These are phyloP conservation scores for Lophochroa leadbeateri DNA, from an alignment of 2,113 vertebrate genomes.

Conservation along the genomic window DNA sequence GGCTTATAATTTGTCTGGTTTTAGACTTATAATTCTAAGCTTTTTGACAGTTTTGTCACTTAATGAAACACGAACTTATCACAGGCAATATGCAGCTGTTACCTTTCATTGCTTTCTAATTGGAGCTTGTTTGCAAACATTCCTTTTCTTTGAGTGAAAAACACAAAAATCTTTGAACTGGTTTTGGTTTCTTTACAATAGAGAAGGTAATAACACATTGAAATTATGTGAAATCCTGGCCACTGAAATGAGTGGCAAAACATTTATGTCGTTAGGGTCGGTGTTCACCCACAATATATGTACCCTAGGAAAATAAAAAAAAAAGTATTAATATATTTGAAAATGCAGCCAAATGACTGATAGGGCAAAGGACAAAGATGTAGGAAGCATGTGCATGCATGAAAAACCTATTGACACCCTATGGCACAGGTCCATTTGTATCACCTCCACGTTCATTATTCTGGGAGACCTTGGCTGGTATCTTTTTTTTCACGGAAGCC, in stretches of 20 bases:
- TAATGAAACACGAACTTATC: background rate
- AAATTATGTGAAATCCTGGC: background rate
- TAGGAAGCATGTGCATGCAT: background rate
- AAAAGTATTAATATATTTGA: background rate
- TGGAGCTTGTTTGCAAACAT: background rate
- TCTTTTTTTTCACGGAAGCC: background rate
- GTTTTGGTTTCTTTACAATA: background rate
- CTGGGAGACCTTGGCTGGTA: background rate
- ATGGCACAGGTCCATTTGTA: too few species aligned
- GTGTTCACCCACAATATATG: background rate
- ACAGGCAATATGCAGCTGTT: background rate
- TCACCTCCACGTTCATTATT: background rate
- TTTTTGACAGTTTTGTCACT: background rate
- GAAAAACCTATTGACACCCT: background rate
- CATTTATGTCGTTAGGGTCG: background rate
- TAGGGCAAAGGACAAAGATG: background rate
- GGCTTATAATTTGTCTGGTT: background rate
- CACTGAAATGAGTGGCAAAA: background rate
- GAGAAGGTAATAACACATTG: background rate
- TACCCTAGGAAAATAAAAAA: background rate
- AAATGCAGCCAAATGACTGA: background rate
- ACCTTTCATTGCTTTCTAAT: background rate
- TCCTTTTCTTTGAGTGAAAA: background rate
- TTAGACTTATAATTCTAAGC: background rate
- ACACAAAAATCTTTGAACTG: background rate